These are phyloP conservation scores for Sminthurinus signatus DNA, from an alignment of 1,140 invertebrate genomes.

Conservation along the genomic window DNA sequence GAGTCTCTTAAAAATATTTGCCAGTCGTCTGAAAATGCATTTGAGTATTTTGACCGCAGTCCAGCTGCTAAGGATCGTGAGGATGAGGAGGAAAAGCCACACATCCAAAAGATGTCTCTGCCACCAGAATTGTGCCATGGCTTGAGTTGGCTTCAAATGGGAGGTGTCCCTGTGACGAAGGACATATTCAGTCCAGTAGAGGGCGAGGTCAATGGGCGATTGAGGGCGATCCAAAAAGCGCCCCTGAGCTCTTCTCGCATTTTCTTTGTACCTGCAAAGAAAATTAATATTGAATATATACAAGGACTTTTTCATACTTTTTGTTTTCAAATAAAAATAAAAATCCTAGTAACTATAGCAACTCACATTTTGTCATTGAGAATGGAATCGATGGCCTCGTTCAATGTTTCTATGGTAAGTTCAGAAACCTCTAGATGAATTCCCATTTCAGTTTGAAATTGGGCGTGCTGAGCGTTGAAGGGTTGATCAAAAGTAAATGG, in stretches of 20 bases:
- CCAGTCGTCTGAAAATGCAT: no score
- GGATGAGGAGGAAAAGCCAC: no score
- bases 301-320: not conserved
- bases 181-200: slow-evolving; percentile 55
- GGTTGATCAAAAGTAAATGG: slow-evolving; percentile 19
- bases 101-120: slow-evolving; percentile 44
- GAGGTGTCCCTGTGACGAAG: slow-evolving; percentile 50
- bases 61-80: no score
- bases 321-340: not conserved
- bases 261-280: slow-evolving; percentile 7
- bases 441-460: not conserved
- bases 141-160: slow-evolving; percentile 46
- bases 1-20: no score
- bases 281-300: not conserved
- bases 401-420: not conserved
- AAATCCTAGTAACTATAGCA: not conserved
- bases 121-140: slow-evolving; percentile 46
- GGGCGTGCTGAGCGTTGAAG: slow-evolving; percentile 3
- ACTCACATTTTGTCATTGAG: not conserved
- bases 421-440: slow-evolving; percentile 15
- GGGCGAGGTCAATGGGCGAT: slow-evolving; percentile 41
- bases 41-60: no score
- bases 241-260: not conserved
- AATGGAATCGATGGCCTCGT: not conserved
- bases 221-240: slow-evolving; percentile 38